These are phyloP conservation scores for Conchocele bisecta DNA, from an alignment of 2,888 invertebrate genomes.

Conservation along the genomic window DNA sequence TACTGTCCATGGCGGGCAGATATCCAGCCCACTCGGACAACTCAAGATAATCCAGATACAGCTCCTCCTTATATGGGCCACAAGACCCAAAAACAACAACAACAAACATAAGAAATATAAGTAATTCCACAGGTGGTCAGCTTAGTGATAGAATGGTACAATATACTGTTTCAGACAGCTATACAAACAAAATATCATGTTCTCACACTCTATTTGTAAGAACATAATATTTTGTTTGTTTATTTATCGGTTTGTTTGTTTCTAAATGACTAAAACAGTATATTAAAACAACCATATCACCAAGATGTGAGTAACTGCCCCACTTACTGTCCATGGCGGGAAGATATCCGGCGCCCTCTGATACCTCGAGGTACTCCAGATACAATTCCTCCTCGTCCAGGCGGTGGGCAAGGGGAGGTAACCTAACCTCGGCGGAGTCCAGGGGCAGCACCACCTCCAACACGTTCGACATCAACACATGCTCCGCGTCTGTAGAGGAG, in stretches of 20 bases:
- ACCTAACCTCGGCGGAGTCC: conserved; percentile 71
- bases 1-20: conserved; percentile 74
- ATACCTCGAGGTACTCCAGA: conserved; percentile 79
- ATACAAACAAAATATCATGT: too few species aligned
- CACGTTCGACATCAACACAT: conserved; percentile 80
- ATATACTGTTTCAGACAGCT: too few species aligned
- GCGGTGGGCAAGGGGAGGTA: conserved; percentile 74
- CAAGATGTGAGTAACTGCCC: background rate
- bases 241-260: too few species aligned
- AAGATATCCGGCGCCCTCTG: conserved; percentile 77
- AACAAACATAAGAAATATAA: too few species aligned
- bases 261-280: background rate
- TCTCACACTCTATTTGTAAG: too few species aligned
- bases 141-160: too few species aligned
- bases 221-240: too few species aligned
- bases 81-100: too few species aligned
- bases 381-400: conserved; percentile 78
- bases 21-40: conserved; percentile 78
- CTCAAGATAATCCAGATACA: conserved; percentile 80
- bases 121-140: too few species aligned
- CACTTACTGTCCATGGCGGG: conserved; percentile 74
- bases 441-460: conserved; percentile 80
- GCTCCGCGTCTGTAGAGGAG: conserved; percentile 62
- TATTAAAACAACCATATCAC: background rate
- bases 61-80: conserved; percentile 73